Percentiles rank a stretch among this genome's conserved stretches.
Conservation (phyloP, 2,888 invertebrate genomes). For the Leptinotarsa rubiginosa region DNA sequence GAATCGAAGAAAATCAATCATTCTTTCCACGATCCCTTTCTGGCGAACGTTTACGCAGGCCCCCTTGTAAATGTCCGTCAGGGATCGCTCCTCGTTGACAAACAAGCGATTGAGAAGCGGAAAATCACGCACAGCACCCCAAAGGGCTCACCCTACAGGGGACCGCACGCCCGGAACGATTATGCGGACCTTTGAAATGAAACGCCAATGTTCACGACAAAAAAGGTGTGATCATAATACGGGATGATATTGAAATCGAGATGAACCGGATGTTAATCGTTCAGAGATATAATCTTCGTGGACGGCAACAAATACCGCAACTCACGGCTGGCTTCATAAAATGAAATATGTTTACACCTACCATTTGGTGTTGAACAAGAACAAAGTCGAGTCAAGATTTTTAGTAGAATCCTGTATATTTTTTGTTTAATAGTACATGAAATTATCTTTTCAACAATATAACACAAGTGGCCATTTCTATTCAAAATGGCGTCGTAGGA, state of each 20-base stretch:
- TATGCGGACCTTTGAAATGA: slow-evolving; percentile 12
- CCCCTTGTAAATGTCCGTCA: slow-evolving; percentile 52
- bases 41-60: slow-evolving; percentile 13
- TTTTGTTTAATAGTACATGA: too few species aligned
- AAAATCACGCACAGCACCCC: slow-evolving; percentile 58
- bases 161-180: slow-evolving; percentile 46
- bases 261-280: too few species aligned
- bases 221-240: slow-evolving; percentile 19
- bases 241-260: neutral
- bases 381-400: too few species aligned
- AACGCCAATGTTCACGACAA: slow-evolving; percentile 18
- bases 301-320: too few species aligned
- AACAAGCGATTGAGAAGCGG: slow-evolving; percentile 62
- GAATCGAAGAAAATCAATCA: slow-evolving; percentile 52
- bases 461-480: too few species aligned
- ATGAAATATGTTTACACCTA: too few species aligned
- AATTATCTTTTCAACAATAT: too few species aligned
- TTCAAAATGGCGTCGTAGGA: too few species aligned
- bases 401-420: too few species aligned
- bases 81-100: slow-evolving; percentile 58
- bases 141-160: slow-evolving; percentile 49
- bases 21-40: slow-evolving; percentile 48
- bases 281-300: too few species aligned
- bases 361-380: too few species aligned
- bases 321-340: too few species aligned